phyloP scores from a whole-genome alignment of 2,888 invertebrate species.

The Clusia tigrina region DNA sequence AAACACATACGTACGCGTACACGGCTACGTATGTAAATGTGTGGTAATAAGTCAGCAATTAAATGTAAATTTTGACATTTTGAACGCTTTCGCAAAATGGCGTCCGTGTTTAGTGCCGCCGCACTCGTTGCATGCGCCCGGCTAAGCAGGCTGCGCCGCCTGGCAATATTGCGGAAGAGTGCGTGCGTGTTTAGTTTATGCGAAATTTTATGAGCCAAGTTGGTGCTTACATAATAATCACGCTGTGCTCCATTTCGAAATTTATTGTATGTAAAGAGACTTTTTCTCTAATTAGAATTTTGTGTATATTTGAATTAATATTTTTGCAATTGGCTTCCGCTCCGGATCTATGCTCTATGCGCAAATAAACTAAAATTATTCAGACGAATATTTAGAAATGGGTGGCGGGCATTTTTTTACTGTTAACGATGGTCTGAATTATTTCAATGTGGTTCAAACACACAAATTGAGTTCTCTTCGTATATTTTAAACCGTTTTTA shows the following conservation, averaged over 20 bases:
- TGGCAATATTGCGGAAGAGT: constrained; percentile 26
- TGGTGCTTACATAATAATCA: background rate
- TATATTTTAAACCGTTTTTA: too few relatives aligned
- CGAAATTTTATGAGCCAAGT: constrained; percentile 17
- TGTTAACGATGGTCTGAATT: too few relatives aligned
- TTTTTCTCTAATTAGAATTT: background rate
- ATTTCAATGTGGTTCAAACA: too few relatives aligned
- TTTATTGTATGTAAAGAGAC: background rate
- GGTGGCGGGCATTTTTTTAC: too few relatives aligned
- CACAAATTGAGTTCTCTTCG: too few relatives aligned
- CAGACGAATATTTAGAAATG: too few relatives aligned
- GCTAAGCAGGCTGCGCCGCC: background rate
- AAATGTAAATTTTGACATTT: constrained; percentile 11
- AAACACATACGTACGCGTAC: background rate
- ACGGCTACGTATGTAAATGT: background rate
- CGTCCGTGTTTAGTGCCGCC: background rate
- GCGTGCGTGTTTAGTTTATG: constrained; percentile 49
- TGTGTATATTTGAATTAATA: constrained; percentile 19
- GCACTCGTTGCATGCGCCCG: background rate
- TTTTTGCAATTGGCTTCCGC: constrained; percentile 39
- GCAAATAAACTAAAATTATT: constrained; percentile 27
- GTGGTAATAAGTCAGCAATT: background rate
- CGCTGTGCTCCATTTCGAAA: background rate
- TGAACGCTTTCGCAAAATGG: background rate
- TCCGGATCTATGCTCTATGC: constrained; percentile 38